These are phyloP conservation scores for Xenopus laevis DNA, from an alignment of 2,113 vertebrate genomes.

Conservation along the genomic window DNA sequence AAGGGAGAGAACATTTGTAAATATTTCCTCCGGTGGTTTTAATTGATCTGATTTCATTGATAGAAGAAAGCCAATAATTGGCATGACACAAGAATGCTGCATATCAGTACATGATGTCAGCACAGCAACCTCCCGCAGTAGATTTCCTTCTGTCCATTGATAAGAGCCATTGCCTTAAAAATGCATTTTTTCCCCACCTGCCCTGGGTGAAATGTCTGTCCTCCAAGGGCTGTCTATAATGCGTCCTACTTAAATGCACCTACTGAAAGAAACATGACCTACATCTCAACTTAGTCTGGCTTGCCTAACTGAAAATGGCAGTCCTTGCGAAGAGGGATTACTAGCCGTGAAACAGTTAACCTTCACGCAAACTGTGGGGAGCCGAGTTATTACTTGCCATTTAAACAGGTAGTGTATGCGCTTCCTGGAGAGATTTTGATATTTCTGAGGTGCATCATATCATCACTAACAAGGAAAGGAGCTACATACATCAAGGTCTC, in stretches of 20 bases:
- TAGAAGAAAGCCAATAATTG: too few species aligned
- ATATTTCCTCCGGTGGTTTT: too few species aligned
- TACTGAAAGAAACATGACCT: background rate
- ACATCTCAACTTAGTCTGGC: background rate
- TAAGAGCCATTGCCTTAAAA: background rate
- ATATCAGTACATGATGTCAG: too few species aligned
- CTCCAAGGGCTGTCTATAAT: background rate
- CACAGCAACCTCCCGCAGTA: too few species aligned
- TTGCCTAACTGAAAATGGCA: background rate
- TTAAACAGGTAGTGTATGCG: conserved; percentile 37
- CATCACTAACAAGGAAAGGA: conserved; percentile 50
- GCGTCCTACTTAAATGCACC: background rate
- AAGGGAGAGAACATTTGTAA: too few species aligned
- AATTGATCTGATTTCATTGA: too few species aligned
- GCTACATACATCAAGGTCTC: conserved; percentile 51
- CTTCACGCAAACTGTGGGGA: conserved; percentile 17
- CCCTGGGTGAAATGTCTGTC: background rate
- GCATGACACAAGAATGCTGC: too few species aligned
- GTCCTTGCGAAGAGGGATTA: background rate
- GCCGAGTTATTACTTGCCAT: conserved; percentile 38
- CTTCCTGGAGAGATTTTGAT: conserved; percentile 50
- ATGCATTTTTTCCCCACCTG: background rate
- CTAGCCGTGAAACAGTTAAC: conserved; percentile 26
- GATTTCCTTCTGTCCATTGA: background rate
- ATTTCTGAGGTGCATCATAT: conserved; percentile 48